Evolutionary conservation across 2,113 vertebrate species (phyloP).

Genomic region (Peromyscus maniculatus): DNA sequence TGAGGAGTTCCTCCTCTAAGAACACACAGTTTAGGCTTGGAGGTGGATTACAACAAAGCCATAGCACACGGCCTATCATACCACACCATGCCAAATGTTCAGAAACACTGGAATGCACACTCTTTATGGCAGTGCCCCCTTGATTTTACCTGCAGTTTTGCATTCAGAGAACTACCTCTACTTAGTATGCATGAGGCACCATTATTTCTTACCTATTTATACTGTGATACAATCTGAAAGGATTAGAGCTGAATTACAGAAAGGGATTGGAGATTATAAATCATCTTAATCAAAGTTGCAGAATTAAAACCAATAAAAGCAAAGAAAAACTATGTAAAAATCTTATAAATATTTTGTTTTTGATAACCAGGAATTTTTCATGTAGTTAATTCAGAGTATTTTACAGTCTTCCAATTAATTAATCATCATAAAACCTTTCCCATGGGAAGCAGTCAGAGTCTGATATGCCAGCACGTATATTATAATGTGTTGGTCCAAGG

Average conservation of each 20-base stretch:
- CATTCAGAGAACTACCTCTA: conserved; percentile 44
- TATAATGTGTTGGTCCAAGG: neutral
- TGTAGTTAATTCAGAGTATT: neutral
- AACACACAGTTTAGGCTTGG: neutral
- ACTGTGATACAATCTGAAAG: conserved; percentile 7
- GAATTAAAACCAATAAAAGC: conserved; percentile 18
- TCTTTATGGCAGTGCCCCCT: neutral
- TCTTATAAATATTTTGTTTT: conserved; percentile 65
- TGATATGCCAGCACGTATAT: neutral
- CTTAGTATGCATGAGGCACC: conserved; percentile 42
- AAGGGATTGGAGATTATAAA: conserved; percentile 62
- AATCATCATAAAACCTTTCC: conserved; percentile 36
- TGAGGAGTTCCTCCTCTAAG: neutral
- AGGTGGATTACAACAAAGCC: neutral
- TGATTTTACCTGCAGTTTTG: conserved; percentile 6
- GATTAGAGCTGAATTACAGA: conserved; percentile 60
- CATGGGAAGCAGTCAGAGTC: neutral
- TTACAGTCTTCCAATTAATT: conserved; percentile 27
- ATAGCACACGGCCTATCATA: neutral
- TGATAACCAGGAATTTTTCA: conserved; percentile 5
- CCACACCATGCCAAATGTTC: neutral
- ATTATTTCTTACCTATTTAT: conserved; percentile 58
- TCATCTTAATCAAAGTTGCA: conserved; percentile 58
- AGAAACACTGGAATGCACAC: neutral
- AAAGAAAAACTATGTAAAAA: conserved; percentile 14